Evolutionary conservation across 2,797 vertebrate genomes (phyloP).

Genomic region (Nyctibius grandis): DNA sequence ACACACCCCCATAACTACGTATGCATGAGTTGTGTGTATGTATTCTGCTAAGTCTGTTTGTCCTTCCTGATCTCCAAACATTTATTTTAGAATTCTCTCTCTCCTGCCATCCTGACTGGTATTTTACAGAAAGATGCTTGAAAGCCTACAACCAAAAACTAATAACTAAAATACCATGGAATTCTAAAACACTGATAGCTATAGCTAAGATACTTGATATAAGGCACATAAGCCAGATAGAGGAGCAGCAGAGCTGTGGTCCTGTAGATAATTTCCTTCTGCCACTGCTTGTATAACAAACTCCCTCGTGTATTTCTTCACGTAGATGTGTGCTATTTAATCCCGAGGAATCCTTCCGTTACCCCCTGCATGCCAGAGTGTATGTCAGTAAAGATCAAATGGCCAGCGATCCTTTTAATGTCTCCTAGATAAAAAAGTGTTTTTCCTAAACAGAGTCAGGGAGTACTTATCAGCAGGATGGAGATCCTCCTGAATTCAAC

Average conservation of each 20-base stretch:
- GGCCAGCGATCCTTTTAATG: neutral
- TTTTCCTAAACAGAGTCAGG: neutral
- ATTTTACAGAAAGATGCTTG: neutral
- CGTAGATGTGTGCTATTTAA: neutral
- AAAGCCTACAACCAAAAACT: neutral
- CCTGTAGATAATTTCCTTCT: neutral
- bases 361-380: neutral
- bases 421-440: neutral
- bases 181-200: neutral
- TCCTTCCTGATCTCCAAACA: neutral
- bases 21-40: neutral
- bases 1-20: accelerated
- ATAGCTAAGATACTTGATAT: neutral
- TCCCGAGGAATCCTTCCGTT: neutral
- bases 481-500: neutral
- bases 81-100: neutral
- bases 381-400: neutral
- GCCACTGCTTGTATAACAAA: neutral
- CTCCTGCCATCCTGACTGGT: neutral
- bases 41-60: neutral
- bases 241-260: neutral
- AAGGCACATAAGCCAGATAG: neutral
- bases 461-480: neutral
- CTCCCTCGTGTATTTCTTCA: neutral
- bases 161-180: neutral